Evolutionary conservation across 2,113 vertebrate genomes (phyloP), one percentile per base, ranked within the genome.

Genomic region (Seriola quinqueradiata): DNA sequence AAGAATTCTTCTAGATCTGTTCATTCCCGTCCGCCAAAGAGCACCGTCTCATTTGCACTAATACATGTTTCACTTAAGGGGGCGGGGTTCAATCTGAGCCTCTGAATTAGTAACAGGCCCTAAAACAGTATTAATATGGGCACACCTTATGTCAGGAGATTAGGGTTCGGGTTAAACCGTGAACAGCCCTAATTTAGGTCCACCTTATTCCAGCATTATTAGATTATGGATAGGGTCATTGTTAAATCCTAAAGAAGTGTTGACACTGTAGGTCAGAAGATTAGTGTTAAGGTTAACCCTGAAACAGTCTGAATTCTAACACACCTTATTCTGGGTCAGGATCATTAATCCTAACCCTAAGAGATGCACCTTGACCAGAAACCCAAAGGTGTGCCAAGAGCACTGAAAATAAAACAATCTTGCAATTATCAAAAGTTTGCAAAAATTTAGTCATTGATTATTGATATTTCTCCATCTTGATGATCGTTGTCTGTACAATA

Each of bases 61-160:
- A 28, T 28, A 28, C 2, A 28, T 28, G 2, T 28, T 28, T 91
- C 90, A 92, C 87, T 92, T 88, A 87, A 86, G 85, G 77, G 87
- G 89, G 87, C 50, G 68, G 68, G 60, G 70, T 79, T 83, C 82
- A 83, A 86, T 86, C 74, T 66, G 73, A 82, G 81, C 48, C 19
- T 5, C 16, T 54, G 60, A 57, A n/a, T 82, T 87, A 81, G 75
- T 82, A 75, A 69, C 65, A 58, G 59, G 32, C n/a, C 64, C 76
- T 80, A 70, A 80, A 88, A 81, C 61, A 44, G 68, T 61, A 50
- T 75, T 78, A 77, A 90, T 85, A 68, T 81, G 46, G 54, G 28
- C 5, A 46, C 69, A 87, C 57, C 64, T 25, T 82, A 64, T 28
- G 66, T 52, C 28, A 55, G 11, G 34, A 23, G 19, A 60, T 77